Percentiles rank a stretch among this genome's conserved stretches.
Evolutionary conservation across 2,113 vertebrate species (phyloP).

Genomic region (Balaeniceps rex): DNA sequence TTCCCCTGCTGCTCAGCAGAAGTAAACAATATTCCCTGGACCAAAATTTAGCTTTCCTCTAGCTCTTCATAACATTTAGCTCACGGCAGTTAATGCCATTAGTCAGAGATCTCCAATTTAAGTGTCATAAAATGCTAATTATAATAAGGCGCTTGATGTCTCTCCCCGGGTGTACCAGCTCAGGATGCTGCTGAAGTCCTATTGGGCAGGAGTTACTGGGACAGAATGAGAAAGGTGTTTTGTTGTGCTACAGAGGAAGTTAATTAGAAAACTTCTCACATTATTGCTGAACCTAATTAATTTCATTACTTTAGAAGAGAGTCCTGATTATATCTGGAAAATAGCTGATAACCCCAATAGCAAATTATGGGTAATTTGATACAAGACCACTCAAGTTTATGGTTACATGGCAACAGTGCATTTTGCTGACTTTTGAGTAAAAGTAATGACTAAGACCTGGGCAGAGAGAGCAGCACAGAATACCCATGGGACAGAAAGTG

Average conservation of each 20-base stretch:
- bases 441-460: not conserved
- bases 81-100: not conserved
- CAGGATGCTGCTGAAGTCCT: not conserved
- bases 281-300: not conserved
- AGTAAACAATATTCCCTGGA: not conserved
- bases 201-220: not conserved
- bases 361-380: not conserved
- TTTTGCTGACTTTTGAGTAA: not conserved
- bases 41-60: not conserved
- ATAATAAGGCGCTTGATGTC: not conserved
- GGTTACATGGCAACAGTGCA: not conserved
- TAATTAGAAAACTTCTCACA: constrained; percentile 9
- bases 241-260: not conserved
- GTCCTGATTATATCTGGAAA: not conserved
- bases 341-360: not conserved
- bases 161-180: not conserved
- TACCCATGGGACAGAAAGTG: not conserved
- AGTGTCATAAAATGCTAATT: not conserved
- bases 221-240: not conserved
- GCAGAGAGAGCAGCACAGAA: not conserved
- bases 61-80: not conserved
- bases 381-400: not conserved
- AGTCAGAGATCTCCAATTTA: not conserved
- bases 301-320: not conserved
- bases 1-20: not conserved